Evolutionary conservation across 2,888 invertebrate genomes (phyloP), one percentile per base, ranked within the genome.

Genomic region (Subacronicta megacephala): DNA sequence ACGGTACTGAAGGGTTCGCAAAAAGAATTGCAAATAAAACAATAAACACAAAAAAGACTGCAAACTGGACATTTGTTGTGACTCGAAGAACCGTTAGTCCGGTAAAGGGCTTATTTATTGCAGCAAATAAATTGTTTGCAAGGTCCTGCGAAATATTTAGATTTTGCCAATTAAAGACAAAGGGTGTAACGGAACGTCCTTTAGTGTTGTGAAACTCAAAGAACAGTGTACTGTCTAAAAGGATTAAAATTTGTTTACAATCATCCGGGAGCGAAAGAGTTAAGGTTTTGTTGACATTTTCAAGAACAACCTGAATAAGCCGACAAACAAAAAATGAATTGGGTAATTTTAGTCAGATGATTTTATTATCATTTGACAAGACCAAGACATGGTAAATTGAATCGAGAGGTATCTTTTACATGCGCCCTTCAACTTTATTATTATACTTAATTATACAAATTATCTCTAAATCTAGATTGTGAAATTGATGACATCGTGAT

Each of bases 21-120:
- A 88, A 69, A 88, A 85, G 87, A 87, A 87, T n/a, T 88, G 86
- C 86, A 80, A 87, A 85, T 80, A 82, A 83, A 85, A 88, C 83
- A 88, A 88, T 76, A 67, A 82, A 86, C 70, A 76, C 75, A 76
- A 73, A 72, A 56, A 64, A 64, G 78, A 75, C 64, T 75, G 78
- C 80, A 77, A 80, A 75, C 66, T 66, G 64, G 49, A 78, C 78
- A 77, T 78, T 76, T 78, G 75, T 78, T 73, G 50, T 68, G 60
- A 75, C 72, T 70, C 35, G 42, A 76, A 76, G 76, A 43, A 81
- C 86, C 83, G 85, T 88, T 86, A 85, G 60, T 66, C 67, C 72
- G 63, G 68, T 77, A 77, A 88, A 84, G 82, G 83, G 83, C 64
- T 78, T 78, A 72, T 83, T 89, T 90, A 91, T 88, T 88, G 78